Percentiles rank a stretch among this genome's conserved stretches.
phyloP scores from a whole-genome alignment of 2,113 vertebrate species.

The Gnathonemus echidnorhynchus region DNA sequence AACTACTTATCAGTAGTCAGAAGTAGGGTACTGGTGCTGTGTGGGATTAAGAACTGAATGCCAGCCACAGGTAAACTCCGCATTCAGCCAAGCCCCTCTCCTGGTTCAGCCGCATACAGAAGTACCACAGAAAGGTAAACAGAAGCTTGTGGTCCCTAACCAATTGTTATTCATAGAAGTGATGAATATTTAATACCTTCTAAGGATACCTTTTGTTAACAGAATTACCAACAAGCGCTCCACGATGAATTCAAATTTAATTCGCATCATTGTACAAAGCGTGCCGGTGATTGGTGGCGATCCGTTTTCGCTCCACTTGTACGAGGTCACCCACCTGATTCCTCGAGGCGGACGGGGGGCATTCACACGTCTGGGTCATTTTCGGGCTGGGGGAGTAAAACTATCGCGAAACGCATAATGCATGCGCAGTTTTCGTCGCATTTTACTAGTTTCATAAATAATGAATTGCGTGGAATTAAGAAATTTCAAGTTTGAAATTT shows the following conservation, averaged over 20 bases:
- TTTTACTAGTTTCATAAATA: not conserved
- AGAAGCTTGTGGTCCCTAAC: conserved; percentile 27
- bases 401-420: not conserved
- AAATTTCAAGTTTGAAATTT: not conserved
- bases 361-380: not conserved
- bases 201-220: conserved; percentile 69
- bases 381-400: not conserved
- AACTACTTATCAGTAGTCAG: not conserved
- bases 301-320: conserved; percentile 12
- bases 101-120: not conserved
- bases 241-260: conserved; percentile 60
- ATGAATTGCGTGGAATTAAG: not conserved
- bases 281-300: not conserved
- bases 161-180: conserved; percentile 30
- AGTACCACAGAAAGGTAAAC: conserved; percentile 37
- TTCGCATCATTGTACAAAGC: conserved; percentile 17
- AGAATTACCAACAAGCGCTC: conserved; percentile 66
- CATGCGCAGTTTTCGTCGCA: not conserved
- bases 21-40: not conserved
- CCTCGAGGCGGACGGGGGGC: not conserved
- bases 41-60: not conserved
- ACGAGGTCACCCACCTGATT: not conserved
- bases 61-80: conserved; percentile 1
- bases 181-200: conserved; percentile 62
- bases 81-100: not conserved